Percentiles rank a stretch among this genome's conserved stretches.
Conservation (phyloP, 2,113 vertebrate species). For the Crypturellus undulatus region DNA sequence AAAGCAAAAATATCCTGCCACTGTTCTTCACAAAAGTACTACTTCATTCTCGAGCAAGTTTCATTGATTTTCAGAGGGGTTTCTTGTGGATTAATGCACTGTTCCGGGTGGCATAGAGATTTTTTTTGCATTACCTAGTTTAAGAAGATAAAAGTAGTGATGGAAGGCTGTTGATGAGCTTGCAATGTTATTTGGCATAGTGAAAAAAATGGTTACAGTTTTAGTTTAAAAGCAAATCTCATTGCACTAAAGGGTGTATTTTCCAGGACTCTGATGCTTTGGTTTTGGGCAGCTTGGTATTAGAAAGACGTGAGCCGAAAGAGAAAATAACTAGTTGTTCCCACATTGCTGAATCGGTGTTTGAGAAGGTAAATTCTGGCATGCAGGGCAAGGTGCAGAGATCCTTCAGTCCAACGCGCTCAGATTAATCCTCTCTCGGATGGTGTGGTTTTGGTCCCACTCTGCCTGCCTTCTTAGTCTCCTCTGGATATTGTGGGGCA, state of each 20-base stretch:
- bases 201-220: background rate
- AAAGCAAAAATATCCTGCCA: background rate
- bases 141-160: background rate
- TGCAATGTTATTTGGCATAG: no score
- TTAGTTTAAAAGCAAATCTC: background rate
- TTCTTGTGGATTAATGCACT: background rate
- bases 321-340: background rate
- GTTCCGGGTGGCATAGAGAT: background rate
- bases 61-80: background rate
- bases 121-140: background rate
- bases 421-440: background rate
- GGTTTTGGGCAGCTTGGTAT: background rate
- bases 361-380: background rate
- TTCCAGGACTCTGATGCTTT: background rate
- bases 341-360: background rate
- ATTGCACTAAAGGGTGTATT: background rate
- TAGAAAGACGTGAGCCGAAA: background rate
- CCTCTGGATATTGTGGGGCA: rapidly evolving
- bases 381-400: background rate
- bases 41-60: background rate
- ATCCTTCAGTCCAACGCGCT: background rate
- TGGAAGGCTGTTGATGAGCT: background rate
- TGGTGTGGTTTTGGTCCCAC: background rate
- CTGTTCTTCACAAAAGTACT: background rate
- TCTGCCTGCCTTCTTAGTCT: rapidly evolving